These are phyloP conservation scores for Dolichomitus sp. DNA, from an alignment of 2,888 invertebrate species.

Conservation along the genomic window DNA sequence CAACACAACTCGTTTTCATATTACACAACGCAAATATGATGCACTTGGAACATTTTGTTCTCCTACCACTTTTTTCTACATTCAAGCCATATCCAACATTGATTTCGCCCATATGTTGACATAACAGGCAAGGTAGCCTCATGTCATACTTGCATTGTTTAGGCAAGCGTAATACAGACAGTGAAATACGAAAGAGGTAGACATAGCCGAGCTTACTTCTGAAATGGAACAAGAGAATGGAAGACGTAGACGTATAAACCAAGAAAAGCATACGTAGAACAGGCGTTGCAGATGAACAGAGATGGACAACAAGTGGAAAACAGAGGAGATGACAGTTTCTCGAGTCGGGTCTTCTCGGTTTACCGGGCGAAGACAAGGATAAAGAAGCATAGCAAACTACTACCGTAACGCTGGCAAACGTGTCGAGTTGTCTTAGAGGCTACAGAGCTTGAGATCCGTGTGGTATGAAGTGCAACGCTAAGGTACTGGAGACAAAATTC, in stretches of 20 bases:
- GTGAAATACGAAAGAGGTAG: neutral
- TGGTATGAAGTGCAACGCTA: conserved; percentile 44
- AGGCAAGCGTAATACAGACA: neutral
- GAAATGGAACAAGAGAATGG: neutral
- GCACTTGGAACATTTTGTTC: neutral
- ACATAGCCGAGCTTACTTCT: neutral
- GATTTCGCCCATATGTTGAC: neutral
- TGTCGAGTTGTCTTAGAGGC: conserved; percentile 81
- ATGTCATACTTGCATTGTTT: conserved; percentile 14
- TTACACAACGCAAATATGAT: neutral
- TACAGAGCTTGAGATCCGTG: conserved; percentile 49
- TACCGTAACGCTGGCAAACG: conserved; percentile 73
- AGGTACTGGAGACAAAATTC: conserved; percentile 76
- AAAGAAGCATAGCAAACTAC: conserved; percentile 36
- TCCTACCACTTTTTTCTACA: neutral
- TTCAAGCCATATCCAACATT: neutral
- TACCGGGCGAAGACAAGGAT: conserved; percentile 51
- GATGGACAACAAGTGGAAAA: conserved; percentile 12
- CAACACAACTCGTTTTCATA: neutral
- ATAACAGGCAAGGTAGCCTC: neutral
- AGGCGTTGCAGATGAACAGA: conserved; percentile 25
- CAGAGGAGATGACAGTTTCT: conserved; percentile 70
- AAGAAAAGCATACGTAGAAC: conserved; percentile 16
- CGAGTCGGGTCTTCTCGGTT: conserved; percentile 60
- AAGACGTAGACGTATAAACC: neutral